Base-by-base conservation (phyloP, 30 jellyfish, hydroid and myxozoan species). In the Aurelia coerulea region DNA sequence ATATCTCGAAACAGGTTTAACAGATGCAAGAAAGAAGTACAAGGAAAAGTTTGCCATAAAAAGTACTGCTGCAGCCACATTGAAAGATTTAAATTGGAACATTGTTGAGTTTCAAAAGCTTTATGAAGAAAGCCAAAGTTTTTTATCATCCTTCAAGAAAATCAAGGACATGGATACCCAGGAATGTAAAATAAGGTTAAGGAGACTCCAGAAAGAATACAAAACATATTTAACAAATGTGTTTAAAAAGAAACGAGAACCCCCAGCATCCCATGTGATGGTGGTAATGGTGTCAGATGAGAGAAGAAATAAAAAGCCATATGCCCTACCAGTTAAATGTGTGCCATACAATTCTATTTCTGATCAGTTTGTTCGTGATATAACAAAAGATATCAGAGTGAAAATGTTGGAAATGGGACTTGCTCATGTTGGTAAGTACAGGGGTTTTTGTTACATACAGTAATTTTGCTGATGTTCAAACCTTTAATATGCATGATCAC, bases 251-350 rank as follows among this genome's bases (percentile, higher is more conserved):
- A 67, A 17, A 18, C 41, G 78, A 67, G 50, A 67, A 32, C 78
- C 78, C 16, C 50, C 78, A 4, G 78, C 78, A 8, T 67, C 78
- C 41, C 78, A 67, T 33, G 78, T 67, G 50, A 18, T 67, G 78
- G 78, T 67, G 10, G 10, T 67, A 4, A 67, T 67, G 78, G 41
- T 67, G 78, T 67, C 78, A 67, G 78, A 67, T 67, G 78, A 67
- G 50, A 18, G 78, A 32, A 67, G 78, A 49, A 8, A 67, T 32
- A 67, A 67, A 32, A 67, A 67, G 78, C 78, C 78, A n/a, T 67
- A 67, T 67, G 78, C 78, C 18, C 18, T 67, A 32, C 78, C 78
- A 67, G 78, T 67, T 37, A 67, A 17, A 32, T 67, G 50, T 67
- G 50, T 32, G 50, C 78, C 78, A 17, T 67, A 67, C 15, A 5